phyloP scores from a whole-genome alignment of 2,888 invertebrate genomes.

The Epinotia brunnichana region DNA sequence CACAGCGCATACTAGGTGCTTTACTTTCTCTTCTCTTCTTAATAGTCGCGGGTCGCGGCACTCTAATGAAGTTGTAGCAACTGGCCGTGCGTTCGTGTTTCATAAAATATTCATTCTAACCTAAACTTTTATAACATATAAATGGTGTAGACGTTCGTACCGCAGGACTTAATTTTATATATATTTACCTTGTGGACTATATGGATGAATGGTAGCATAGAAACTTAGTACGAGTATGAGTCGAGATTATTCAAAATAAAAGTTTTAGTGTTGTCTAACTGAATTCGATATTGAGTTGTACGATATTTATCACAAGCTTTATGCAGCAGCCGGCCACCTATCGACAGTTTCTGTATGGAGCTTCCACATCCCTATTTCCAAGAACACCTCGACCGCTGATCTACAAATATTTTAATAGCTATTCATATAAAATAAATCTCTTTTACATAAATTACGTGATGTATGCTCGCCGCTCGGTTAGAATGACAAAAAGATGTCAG shows the following conservation, averaged over 20 bases:
- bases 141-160: too few species aligned
- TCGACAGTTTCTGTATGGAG: background rate
- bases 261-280: background rate
- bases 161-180: too few species aligned
- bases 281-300: background rate
- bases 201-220: too few species aligned
- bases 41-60: too few species aligned
- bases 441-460: conserved; percentile 36
- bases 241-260: too few species aligned
- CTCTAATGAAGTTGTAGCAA: too few species aligned
- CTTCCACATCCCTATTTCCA: conserved; percentile 2
- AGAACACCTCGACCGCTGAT: conserved; percentile 8
- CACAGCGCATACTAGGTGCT: background rate
- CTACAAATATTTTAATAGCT: conserved; percentile 39
- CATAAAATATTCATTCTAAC: too few species aligned
- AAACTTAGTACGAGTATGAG: too few species aligned
- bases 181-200: too few species aligned
- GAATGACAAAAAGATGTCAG: conserved; percentile 30
- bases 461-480: conserved; percentile 8
- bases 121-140: too few species aligned
- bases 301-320: background rate
- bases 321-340: background rate
- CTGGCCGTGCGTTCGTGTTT: too few species aligned
- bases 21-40: too few species aligned
- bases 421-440: conserved; percentile 33